Conservation (phyloP, 2,797 vertebrate species). For the Glossophaga mutica region DNA sequence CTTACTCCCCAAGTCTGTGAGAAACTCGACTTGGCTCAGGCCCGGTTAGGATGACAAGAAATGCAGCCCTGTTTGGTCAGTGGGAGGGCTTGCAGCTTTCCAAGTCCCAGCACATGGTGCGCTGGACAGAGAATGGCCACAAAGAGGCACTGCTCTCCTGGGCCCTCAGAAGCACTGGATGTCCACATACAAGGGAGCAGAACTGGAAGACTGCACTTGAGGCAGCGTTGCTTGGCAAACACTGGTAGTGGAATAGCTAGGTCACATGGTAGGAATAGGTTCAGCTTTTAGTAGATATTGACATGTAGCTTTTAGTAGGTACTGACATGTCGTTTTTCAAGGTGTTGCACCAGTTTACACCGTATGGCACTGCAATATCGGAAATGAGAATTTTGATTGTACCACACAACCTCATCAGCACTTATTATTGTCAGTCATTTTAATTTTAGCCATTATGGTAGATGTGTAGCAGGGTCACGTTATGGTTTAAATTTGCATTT, state of each 20-base stretch:
- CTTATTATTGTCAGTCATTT: not conserved
- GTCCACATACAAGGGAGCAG: not conserved
- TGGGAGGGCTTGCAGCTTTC: not conserved
- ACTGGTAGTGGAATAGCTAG: not conserved
- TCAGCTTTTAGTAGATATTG: not conserved
- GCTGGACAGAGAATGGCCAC: not conserved
- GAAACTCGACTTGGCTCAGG: not conserved
- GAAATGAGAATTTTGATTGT: not conserved
- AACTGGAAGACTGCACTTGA: not conserved
- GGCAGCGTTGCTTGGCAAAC: not conserved
- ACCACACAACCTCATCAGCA: not conserved
- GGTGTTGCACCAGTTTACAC: not conserved
- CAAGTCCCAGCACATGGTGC: not conserved
- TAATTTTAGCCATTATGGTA: not conserved
- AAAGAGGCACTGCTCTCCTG: not conserved
- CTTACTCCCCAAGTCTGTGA: not conserved
- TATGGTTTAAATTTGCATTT: not conserved
- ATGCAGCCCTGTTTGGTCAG: not conserved
- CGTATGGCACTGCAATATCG: not conserved
- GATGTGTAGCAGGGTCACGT: too few species aligned
- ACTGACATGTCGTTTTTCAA: not conserved
- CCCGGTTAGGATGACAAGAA: not conserved
- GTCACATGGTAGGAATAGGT: rapidly evolving
- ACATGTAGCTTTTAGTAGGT: not conserved
- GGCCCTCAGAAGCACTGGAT: not conserved